Base-by-base conservation (phyloP, 2,113 vertebrate genomes). In the Cryptomyrus ogoouensis region DNA sequence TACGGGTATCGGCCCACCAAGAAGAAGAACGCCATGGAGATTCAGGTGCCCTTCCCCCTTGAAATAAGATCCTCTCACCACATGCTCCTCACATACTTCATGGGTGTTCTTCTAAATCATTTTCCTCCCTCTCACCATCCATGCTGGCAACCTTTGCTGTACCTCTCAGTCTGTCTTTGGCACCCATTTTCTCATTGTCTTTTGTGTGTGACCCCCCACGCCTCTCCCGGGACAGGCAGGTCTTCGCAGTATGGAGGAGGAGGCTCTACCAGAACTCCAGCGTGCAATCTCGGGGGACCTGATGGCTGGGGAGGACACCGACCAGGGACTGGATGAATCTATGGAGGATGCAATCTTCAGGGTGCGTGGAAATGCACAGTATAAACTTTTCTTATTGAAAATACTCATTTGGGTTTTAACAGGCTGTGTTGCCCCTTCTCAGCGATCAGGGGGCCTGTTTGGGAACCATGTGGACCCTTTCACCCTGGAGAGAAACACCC, bases 261-360 rank as follows among this genome's bases (percentile, higher is more conserved):
- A 98, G 92, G 95, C 94, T 0, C 97, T 94, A 47, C 95, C 96
- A 0, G 97, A 97, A 93, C 97, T 99, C 52, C 97, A 94, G 39
- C 95, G 98, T 7, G 93, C 98, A 0, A 97, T 99, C 91, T 99
- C 98, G 24, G 98, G 98, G 50, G 97, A 98, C 91, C 94, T 99
- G 84, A 95, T 95, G 0, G 95, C 96, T 0, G 97, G 98, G 12
- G 97, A 98, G 39, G 98, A 99, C 66, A 94, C 97, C 90, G 97
- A 97, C 89, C 93, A 95, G 88, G 97, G 96, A 6, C 96, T 97
- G 95, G 96, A 97, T 9, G 97, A 97, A 62, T 95, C 95, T 1
- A 96, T 94, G 84, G 97, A 97, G 77, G 97, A 98, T 46, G 95
- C 94, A 10, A 97, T 98, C 47, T 93, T 92, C 86, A 94, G 94